Conservation (phyloP, 1,140 invertebrate genomes). For the Hesperophylax magnus region DNA sequence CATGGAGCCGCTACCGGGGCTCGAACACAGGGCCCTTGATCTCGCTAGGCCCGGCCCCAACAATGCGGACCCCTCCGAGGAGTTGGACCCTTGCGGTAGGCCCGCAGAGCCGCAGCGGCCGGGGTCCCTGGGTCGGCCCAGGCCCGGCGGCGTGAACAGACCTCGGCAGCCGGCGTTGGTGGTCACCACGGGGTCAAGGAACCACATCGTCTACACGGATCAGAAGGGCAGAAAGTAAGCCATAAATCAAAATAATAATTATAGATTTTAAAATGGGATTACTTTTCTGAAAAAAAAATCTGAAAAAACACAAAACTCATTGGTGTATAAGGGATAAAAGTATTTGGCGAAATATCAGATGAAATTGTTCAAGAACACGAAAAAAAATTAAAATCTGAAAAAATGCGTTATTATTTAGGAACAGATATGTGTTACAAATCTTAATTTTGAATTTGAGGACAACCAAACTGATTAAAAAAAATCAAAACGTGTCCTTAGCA, state of each 20-base stretch:
- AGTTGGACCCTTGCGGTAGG: background rate
- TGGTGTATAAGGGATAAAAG: too few species aligned
- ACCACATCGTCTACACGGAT: conserved; percentile 70
- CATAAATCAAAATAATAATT: conserved; percentile 33
- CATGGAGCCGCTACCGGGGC: conserved; percentile 50
- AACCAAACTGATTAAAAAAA: too few species aligned
- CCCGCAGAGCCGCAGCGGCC: conserved; percentile 35
- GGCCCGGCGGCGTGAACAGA: conserved; percentile 6
- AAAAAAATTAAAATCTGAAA: too few species aligned
- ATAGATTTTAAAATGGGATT: too few species aligned
- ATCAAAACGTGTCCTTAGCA: too few species aligned
- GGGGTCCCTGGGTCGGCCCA: conserved; percentile 42
- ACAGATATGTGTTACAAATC: too few species aligned
- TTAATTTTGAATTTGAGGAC: too few species aligned
- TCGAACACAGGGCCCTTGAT: conserved; percentile 48
- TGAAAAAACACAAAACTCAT: too few species aligned
- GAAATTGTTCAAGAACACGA: too few species aligned
- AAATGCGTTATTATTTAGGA: too few species aligned
- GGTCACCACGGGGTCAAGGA: conserved; percentile 59
- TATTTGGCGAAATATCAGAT: too few species aligned
- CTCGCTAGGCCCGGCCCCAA: conserved; percentile 38
- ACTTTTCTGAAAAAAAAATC: too few species aligned
- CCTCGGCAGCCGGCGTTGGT: conserved; percentile 47
- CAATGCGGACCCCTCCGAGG: background rate
- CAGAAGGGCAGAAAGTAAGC: conserved; percentile 71